Base-by-base conservation (phyloP, 2,888 invertebrate genomes). In the Galeopsomyia nigrocyanea region DNA sequence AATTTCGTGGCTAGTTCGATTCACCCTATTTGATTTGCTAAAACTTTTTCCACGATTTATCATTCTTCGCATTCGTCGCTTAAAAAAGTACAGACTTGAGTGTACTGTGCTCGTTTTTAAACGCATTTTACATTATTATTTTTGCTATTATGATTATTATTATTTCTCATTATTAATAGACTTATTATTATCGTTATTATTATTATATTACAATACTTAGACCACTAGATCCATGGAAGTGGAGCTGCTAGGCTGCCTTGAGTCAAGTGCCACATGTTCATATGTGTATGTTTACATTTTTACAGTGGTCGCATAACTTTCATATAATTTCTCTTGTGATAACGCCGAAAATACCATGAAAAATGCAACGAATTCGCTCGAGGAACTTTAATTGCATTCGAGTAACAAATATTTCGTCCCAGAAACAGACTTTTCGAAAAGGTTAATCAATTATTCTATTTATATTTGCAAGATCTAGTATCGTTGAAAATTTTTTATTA, bases 1-100 rank as follows among this genome's bases (percentile, higher is more conserved):
- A 49, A 16, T 26, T 46, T 19, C 57, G 51, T 63, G 63, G 71
- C 62, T 66, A 71, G 39, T 68, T 72, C 57, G 53, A 63, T 72
- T 72, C 49, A 39, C 39, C 53, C 50, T 62, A 66, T 66, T 71
- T 62, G 56, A 50, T 55, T 56, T 66, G n/a, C 60, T 31, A 71
- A 56, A 39, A 31, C n/a, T 60, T 55, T 65, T 49, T 3, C 21
- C 60, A 53, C 26, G 47, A 50, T 56, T 66, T 56, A 50, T 50
- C n/a, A 22, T 50, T 57, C 50, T 2, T n/a, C 5, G 49, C n/a
- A 9, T n/a, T 62, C 65, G 79, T 76, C 78, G 77, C 75, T 82
- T 79, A 79, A 78, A 82, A 80, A 82, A 81, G 79, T 81, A 82
- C 82, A 82, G 80, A 79, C 81, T 83, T 81, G 82, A 80, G 79